Base-by-base conservation (phyloP, 2,888 invertebrate genomes). In the Andrena trimmerana region DNA sequence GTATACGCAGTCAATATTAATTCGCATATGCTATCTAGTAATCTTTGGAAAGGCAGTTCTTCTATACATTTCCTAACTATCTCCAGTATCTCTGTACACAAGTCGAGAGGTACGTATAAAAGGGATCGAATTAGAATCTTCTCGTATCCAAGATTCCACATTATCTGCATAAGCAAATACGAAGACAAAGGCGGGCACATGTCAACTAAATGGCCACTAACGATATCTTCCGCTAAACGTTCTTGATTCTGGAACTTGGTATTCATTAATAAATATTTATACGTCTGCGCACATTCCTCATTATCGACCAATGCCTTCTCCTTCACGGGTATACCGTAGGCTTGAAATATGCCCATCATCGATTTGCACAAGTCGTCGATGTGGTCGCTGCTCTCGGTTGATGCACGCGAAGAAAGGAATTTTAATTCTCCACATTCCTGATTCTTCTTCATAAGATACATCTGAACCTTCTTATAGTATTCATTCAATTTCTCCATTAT, bases 161-260 rank as follows among this genome's bases (percentile, higher is more conserved):
- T 13, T 65, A 94, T 90, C 84, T 93, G 91, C 4, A 91, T 74
- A 2, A 94, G 86, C 4, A 94, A 80, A 75, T 92, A 93, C 0
- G 91, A 90, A 2, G 94, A 93, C 10, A 93, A 57, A 16, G 92
- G 83, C 13, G 93, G 92, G 75, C 91, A 92, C 84, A 92, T 90
- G 57, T 92, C 91, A 0, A 92, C 92, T 31, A 93, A 81, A 70
- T 92, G 90, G n/a, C 92, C 92, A 69, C 86, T 86, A 0, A 72
- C 52, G n/a, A 87, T 67, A 66, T 94, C 93, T 63, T 93, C 92
- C 0, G 81, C 76, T 5, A 94, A 78, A n/a, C 87, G 69, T n/a
- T 90, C 88, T 67, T 92, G 91, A 7, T 85, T 87, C 3, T 86
- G 78, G 52, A 94, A 94, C 62, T 88, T 88, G 0, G 94, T 93